Evolutionary conservation across 2,113 vertebrate species (phyloP).

Genomic region (Rattus rattus): DNA sequence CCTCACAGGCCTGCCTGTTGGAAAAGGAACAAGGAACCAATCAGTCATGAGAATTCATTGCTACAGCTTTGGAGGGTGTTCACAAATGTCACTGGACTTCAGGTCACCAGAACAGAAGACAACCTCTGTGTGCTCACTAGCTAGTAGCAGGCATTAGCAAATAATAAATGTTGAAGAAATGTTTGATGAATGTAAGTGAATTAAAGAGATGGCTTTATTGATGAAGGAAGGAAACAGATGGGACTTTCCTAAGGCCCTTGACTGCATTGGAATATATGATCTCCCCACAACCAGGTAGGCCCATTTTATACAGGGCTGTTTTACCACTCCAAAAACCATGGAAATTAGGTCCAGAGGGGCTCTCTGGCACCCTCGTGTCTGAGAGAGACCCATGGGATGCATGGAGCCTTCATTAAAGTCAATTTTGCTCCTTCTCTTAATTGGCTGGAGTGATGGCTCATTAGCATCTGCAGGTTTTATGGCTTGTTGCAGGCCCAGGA

Average conservation of each 20-base stretch:
- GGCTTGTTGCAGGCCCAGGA: constrained; percentile 56
- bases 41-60: background rate
- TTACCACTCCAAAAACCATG: constrained; percentile 29
- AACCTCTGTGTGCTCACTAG: too few relatives aligned
- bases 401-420: constrained; percentile 76
- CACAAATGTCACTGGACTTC: background rate
- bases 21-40: background rate
- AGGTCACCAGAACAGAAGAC: background rate
- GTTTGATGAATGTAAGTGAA: background rate
- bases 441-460: constrained; percentile 75
- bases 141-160: background rate
- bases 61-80: background rate
- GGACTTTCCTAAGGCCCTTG: background rate
- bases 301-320: constrained; percentile 44
- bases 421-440: constrained; percentile 79
- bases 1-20: background rate
- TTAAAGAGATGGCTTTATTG: background rate
- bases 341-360: constrained; percentile 31
- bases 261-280: background rate
- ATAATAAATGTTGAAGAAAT: background rate
- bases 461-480: constrained; percentile 71
- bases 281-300: background rate
- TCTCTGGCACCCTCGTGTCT: constrained; percentile 35
- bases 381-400: constrained; percentile 68
- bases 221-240: constrained; percentile 6